Percentiles rank a stretch among this genome's conserved stretches.
These are phyloP conservation scores for Anticlea derivata DNA, from an alignment of 2,888 invertebrate species.

Conservation along the genomic window DNA sequence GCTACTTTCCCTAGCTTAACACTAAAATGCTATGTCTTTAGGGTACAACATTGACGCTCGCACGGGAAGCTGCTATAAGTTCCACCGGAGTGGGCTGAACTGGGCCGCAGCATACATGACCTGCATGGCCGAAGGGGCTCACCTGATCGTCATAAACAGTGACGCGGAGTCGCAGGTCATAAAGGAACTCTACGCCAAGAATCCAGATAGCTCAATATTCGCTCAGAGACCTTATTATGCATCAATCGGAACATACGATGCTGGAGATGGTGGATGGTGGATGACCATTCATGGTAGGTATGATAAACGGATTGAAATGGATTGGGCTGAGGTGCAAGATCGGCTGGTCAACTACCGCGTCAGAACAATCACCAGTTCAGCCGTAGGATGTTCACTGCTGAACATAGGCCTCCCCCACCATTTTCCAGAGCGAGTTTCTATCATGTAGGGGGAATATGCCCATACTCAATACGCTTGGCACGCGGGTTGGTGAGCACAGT, in stretches of 20 bases:
- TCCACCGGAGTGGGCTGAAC: constrained; percentile 46
- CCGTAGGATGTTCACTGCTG: no score
- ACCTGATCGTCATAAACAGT: constrained; percentile 55
- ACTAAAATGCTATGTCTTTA: constrained; percentile 22
- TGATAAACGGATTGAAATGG: not conserved
- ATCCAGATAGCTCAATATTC: constrained; percentile 34
- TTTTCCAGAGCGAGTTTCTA: no score
- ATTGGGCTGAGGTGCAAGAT: not conserved
- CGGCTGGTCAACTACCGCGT: not conserved
- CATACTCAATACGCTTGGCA: no score
- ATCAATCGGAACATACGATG: constrained; percentile 46
- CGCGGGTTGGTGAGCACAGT: no score
- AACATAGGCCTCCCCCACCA: no score
- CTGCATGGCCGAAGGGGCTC: constrained; percentile 55
- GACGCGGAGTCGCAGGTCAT: constrained; percentile 42
- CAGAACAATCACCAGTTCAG: no score
- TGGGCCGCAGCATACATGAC: constrained; percentile 53
- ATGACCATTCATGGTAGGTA: constrained; percentile 49
- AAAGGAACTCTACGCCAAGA: constrained; percentile 38
- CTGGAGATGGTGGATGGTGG: constrained; percentile 44
- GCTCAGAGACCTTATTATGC: constrained; percentile 26
- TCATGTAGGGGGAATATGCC: no score
- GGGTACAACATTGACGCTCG: constrained; percentile 44
- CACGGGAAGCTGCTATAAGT: constrained; percentile 60
- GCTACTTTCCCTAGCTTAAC: no score